Conservation (phyloP, 1,140 invertebrate species). For the Cydia pomonella region DNA sequence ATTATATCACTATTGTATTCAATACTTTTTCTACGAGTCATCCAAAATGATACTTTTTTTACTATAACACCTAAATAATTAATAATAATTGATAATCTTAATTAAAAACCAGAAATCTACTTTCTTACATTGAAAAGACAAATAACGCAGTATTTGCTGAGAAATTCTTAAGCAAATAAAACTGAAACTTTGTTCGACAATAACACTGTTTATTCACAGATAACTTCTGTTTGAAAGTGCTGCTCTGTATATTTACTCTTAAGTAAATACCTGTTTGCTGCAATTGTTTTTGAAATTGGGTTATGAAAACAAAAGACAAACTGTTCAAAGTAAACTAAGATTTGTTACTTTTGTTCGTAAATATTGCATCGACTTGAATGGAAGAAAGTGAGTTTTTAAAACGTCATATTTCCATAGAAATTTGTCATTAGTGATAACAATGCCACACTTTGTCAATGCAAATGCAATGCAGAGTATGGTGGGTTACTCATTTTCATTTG, state of each 20-base stretch:
- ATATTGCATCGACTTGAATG: too few species aligned
- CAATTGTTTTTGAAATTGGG: background rate
- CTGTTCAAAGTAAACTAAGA: background rate
- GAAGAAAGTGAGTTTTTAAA: too few species aligned
- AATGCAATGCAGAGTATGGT: too few species aligned
- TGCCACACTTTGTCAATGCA: too few species aligned
- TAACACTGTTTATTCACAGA: background rate
- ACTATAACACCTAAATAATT: too few species aligned
- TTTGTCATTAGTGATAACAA: too few species aligned
- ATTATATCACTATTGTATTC: too few species aligned
- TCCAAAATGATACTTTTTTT: too few species aligned
- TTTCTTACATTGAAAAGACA: background rate
- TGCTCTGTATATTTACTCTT: background rate
- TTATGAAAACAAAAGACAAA: background rate
- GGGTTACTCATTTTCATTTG: too few species aligned
- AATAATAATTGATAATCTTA: too few species aligned
- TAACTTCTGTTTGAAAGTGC: background rate
- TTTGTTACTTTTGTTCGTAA: background rate
- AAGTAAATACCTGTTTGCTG: background rate
- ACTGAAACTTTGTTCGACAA: background rate
- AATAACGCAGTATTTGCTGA: background rate
- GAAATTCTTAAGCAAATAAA: background rate
- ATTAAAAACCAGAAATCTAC: background rate
- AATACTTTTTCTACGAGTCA: too few species aligned
- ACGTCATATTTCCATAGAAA: too few species aligned